These are phyloP conservation scores for Sphenopsis melanotis DNA, from an alignment of 2,797 vertebrate genomes.

Conservation along the genomic window DNA sequence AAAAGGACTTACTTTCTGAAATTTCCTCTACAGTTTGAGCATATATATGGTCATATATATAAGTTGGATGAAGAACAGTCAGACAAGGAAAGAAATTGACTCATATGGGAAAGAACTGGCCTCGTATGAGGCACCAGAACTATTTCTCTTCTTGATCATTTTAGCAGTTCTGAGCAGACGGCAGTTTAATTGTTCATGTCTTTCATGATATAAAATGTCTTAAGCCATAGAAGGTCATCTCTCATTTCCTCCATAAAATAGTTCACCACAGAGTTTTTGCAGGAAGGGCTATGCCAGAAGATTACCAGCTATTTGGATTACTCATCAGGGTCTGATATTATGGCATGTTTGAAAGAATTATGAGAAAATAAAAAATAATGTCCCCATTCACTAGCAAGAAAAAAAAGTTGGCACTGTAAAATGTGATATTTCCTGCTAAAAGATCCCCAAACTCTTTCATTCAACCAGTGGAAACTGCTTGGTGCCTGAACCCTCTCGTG, in stretches of 20 bases:
- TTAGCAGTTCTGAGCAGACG: not conserved
- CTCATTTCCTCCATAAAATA: not conserved
- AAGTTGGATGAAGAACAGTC: not conserved
- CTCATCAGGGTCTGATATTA: not conserved
- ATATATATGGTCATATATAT: not conserved
- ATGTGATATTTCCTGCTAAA: not conserved
- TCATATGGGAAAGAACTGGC: not conserved
- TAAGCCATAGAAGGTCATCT: not conserved
- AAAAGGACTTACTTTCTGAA: not conserved
- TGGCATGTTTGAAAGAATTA: not conserved
- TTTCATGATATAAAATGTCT: not conserved
- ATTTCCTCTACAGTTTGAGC: not conserved
- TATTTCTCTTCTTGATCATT: not conserved
- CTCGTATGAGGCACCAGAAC: not conserved
- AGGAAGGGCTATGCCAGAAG: not conserved
- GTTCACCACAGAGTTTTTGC: not conserved
- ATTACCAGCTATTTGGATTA: not conserved
- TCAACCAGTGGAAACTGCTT: not conserved
- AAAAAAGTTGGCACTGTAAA: not conserved
- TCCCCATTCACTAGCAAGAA: not conserved
- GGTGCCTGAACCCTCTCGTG: accelerated
- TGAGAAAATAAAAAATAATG: not conserved
- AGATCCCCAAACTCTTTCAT: not conserved
- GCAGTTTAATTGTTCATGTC: not conserved
- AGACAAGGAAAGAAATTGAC: not conserved